Conservation (phyloP, 2,888 invertebrate species). For the Tyria jacobaeae region DNA sequence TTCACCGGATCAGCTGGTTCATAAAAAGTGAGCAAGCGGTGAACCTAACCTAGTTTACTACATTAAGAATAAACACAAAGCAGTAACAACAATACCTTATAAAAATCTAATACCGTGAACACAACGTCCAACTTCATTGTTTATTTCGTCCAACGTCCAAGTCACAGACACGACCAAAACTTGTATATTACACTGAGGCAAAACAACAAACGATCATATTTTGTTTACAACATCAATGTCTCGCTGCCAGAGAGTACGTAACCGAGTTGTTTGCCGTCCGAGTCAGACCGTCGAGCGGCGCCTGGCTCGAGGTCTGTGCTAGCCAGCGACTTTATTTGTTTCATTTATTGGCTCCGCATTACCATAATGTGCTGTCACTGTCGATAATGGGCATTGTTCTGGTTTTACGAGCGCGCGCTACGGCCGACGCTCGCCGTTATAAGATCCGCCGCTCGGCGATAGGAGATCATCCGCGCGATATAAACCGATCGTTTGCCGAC, state of each 20-base stretch:
- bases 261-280: slow-evolving; percentile 11
- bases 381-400: slow-evolving; percentile 38
- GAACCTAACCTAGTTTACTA: too few relatives aligned
- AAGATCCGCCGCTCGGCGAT: slow-evolving; percentile 29
- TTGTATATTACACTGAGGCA: not conserved
- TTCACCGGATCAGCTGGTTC: too few relatives aligned
- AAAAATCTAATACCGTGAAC: not conserved
- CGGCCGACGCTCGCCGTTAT: slow-evolving; percentile 12
- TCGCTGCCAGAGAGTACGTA: not conserved
- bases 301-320: not conserved
- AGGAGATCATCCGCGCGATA: slow-evolving; percentile 16
- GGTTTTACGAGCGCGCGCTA: slow-evolving; percentile 31
- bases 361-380: slow-evolving; percentile 49
- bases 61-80: not conserved
- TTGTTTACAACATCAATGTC: not conserved
- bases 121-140: not conserved
- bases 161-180: not conserved
- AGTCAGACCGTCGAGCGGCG: too few relatives aligned
- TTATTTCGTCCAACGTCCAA: not conserved
- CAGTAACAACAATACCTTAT: not conserved
- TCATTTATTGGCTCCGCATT: slow-evolving; percentile 53
- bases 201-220: slow-evolving; percentile 7
- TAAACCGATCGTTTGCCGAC: slow-evolving; percentile 11
- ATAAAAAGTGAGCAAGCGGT: too few relatives aligned
- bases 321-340: slow-evolving; percentile 27